A percentile compares a stretch with the other conserved stretches of the same genome.
phyloP scores from a whole-genome alignment of 2,888 invertebrate species.

The Drosophila anomelani region DNA sequence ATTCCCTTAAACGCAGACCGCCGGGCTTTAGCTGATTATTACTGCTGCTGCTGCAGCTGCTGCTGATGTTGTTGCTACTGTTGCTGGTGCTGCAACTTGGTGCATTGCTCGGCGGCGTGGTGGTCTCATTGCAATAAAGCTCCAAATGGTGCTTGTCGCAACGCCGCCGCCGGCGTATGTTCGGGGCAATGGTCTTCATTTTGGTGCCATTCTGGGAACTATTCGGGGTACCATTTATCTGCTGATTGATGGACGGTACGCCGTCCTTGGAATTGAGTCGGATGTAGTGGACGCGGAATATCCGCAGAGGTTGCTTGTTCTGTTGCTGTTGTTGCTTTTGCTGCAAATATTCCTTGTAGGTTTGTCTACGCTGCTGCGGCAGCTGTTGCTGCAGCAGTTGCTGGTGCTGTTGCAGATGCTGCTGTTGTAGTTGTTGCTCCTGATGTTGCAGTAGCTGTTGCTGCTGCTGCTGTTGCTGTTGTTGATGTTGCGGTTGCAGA shows the following conservation, averaged over 20 bases:
- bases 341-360: constrained; percentile 59
- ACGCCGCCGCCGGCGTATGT: constrained; percentile 87
- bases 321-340: constrained; percentile 40
- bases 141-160: constrained; percentile 87
- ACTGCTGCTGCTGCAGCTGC: constrained; percentile 4
- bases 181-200: constrained; percentile 89
- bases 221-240: constrained; percentile 44
- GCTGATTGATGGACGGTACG: constrained; percentile 52
- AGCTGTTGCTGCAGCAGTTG: constrained; percentile 52
- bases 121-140: constrained; percentile 83
- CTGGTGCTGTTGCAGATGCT: constrained; percentile 50
- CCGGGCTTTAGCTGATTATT: constrained; percentile 53
- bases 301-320: constrained; percentile 68
- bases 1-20: constrained; percentile 63
- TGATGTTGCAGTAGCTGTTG: constrained; percentile 51
- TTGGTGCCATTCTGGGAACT: constrained; percentile 79
- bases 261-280: constrained; percentile 81
- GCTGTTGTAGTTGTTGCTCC: constrained; percentile 41
- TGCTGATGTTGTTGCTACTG: constrained; percentile 11
- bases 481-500: constrained; percentile 66
- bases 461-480: constrained; percentile 52
- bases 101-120: constrained; percentile 22
- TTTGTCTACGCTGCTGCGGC: constrained; percentile 53
- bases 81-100: constrained; percentile 22
- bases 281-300: constrained; percentile 79